Evolutionary conservation across 2,797 vertebrate species (phyloP).

Genomic region (Adelosebastes latens): DNA sequence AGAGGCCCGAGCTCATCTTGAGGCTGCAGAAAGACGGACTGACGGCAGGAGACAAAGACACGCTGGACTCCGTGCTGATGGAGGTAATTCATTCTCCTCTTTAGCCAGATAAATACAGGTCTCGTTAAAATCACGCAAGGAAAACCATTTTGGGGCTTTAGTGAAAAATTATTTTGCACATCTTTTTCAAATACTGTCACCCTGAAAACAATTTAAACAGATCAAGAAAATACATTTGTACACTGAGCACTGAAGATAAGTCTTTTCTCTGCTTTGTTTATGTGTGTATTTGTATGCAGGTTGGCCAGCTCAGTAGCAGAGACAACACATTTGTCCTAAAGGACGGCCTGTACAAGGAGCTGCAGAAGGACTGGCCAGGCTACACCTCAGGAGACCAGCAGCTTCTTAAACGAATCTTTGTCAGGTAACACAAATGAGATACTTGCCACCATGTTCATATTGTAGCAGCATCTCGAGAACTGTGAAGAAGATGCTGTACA

Average conservation of each 20-base stretch:
- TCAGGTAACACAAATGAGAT: conserved; percentile 80
- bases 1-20: conserved; percentile 89
- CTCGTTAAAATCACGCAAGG: neutral
- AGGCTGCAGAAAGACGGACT: conserved; percentile 91
- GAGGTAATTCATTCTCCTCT: conserved; percentile 78
- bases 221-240: neutral
- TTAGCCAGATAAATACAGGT: neutral
- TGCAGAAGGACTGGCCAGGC: conserved; percentile 94
- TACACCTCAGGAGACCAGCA: conserved; percentile 92
- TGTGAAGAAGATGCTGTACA: neutral
- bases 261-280: neutral
- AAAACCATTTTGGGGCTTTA: neutral
- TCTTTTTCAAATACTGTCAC: neutral
- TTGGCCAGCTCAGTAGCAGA: conserved; percentile 86
- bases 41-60: conserved; percentile 84
- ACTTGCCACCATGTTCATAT: neutral
- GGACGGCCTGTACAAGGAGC: conserved; percentile 87
- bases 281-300: conserved; percentile 76
- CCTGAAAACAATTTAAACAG: neutral
- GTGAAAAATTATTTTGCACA: neutral
- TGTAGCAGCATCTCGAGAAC: neutral
- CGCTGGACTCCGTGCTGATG: conserved; percentile 85
- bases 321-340: conserved; percentile 88
- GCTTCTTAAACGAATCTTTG: conserved; percentile 89
- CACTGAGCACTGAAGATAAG: neutral